Evolutionary conservation across 1,140 invertebrate species (phyloP), one percentile per base, ranked within the genome.

Genomic region (Trachymyrmex septentrionalis): DNA sequence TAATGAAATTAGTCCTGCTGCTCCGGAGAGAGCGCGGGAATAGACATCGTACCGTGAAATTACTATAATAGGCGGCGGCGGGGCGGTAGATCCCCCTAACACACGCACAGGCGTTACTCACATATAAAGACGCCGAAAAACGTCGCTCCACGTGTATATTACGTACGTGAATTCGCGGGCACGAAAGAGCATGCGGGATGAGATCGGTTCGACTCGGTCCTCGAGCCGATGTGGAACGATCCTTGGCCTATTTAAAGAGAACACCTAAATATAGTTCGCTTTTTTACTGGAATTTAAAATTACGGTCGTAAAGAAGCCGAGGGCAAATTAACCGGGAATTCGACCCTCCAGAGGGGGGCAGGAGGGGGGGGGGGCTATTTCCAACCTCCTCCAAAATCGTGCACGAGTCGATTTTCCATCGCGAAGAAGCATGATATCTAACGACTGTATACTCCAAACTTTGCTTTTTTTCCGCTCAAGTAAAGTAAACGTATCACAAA

Each of bases 1-100:
- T 94, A 94, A 94, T 94, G 93, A 94, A 94, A 94, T 94, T 94
- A 94, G 93, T 92, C 87, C 89, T 91, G 91, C 90, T 92, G 76
- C 88, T 90, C 71, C 69, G 71, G 76, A 88, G 84, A 84, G 86
- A 84, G 87, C 92, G 87, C 91, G 72, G 89, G 90, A 92, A 93
- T 93, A 92, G 92, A 93, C 91, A 82, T 91, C 87, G 91, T 91
- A 93, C 92, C 92, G 90, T 93, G 89, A 93, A 94, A 94, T 94
- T 94, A 93, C 93, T 91, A 92, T 94, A 94, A 94, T 93, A 91
- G 92, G 88, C 86, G 86, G 77, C 80, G 89, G 87, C 82, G 89
- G 86, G 81, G 66, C 82, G 67, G 81, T 86, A 89, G 76, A 92
- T 91, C 85, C 57, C 66, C 63, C 86, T 48, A 64, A 67, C 73